A percentile compares a stretch with the other conserved stretches of the same genome.
Evolutionary conservation across 2,113 vertebrate species (phyloP).

Genomic region (Forbesichthys agassizii): DNA sequence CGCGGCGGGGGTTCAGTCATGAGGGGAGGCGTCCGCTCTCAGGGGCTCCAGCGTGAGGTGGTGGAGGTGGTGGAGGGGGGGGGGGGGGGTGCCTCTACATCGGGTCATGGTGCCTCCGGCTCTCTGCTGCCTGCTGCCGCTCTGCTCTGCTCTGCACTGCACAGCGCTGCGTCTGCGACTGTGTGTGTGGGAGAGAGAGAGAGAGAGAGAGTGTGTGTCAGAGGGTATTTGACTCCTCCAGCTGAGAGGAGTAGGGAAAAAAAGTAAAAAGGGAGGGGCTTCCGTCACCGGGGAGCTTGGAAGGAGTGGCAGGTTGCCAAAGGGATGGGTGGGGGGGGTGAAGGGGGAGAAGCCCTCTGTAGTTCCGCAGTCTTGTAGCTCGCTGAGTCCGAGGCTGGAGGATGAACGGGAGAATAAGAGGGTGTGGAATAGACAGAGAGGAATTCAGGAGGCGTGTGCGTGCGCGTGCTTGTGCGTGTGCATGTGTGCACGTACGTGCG

Average conservation of each 20-base stretch:
- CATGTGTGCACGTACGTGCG: background rate
- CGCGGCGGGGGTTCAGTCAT: background rate
- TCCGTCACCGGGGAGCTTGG: constrained; percentile 43
- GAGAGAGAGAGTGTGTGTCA: constrained; percentile 11
- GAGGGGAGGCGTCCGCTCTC: background rate
- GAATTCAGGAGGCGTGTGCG: background rate
- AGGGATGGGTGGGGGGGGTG: constrained; percentile 10
- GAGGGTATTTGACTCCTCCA: constrained; percentile 32
- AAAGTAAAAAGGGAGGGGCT: constrained; percentile 37
- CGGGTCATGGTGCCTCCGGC: constrained; percentile 20
- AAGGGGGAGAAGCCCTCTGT: constrained; percentile 10
- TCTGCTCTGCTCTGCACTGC: background rate
- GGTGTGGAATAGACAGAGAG: no score
- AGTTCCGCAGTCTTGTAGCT: background rate
- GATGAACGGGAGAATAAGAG: constrained; percentile 1
- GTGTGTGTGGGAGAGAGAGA: no score
- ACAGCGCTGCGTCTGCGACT: background rate
- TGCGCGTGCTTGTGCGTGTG: background rate
- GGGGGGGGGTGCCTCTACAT: constrained; percentile 9
- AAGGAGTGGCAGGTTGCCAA: constrained; percentile 45
- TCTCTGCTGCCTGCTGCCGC: background rate
- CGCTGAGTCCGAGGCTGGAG: background rate
- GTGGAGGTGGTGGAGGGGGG: background rate
- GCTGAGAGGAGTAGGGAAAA: constrained; percentile 40
- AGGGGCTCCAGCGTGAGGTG: background rate